Evolutionary conservation across 2,888 invertebrate genomes (phyloP), one percentile per base, ranked within the genome.

Genomic region (Gastrophysa polygoni): DNA sequence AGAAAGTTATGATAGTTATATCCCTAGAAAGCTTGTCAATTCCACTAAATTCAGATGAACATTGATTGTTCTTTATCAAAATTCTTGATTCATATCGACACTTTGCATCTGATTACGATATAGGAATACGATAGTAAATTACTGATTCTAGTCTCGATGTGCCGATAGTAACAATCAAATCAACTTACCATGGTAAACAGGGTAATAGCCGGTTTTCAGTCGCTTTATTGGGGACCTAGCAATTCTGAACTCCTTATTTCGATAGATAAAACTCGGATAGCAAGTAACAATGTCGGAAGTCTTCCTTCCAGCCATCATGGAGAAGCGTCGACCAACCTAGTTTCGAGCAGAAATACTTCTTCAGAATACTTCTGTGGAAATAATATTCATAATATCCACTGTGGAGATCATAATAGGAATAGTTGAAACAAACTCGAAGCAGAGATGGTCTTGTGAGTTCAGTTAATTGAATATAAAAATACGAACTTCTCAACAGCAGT

Each of bases 81-180:
- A n/a, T n/a, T n/a, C n/a, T n/a, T n/a, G n/a, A n/a, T n/a, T n/a
- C n/a, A n/a, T n/a, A n/a, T n/a, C n/a, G n/a, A n/a, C n/a, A n/a
- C n/a, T n/a, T n/a, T n/a, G n/a, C n/a, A n/a, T n/a, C n/a, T n/a
- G n/a, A n/a, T n/a, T n/a, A n/a, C n/a, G n/a, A n/a, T n/a, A 6
- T 32, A 10, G 5, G 2, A 6, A 10, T 7, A 10, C 29, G 29
- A 32, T 10, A 8, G 14, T 24, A 17, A 21, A 34, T 67, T 58
- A 34, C 28, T n/a, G 59, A 73, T 73, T 68, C 73, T 64, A 64
- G 65, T 68, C 73, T 61, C 68, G 70, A 59, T 38, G 62, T 56
- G 57, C 59, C 68, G 62, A 67, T 71, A 73, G 73, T 74, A 75
- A 74, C 74, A 73, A 73, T 75, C 74, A 75, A 75, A 74, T 73